Evolutionary conservation across 2,888 invertebrate species (phyloP), one percentile per base, ranked within the genome.

Genomic region (Pseudococcus jackbeardsleyi): DNA sequence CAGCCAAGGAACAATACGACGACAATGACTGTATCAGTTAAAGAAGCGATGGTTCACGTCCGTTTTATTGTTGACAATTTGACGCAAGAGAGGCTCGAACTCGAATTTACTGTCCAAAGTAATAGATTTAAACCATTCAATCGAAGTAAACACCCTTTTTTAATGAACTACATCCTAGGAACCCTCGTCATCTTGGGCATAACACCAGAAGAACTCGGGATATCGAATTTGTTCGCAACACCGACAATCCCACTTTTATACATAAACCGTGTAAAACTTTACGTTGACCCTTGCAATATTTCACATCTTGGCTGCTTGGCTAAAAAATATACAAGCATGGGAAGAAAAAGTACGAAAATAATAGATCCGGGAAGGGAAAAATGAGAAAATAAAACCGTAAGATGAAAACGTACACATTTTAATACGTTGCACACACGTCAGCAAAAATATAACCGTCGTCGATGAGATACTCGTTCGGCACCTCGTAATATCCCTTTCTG

Each of bases 401-500:
- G n/a, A n/a, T n/a, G 54, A 54, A 50, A 15, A 50, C 12, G 12
- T 15, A 15, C 9, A 50, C 50, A 48, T 9, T 54, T 54, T n/a
- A n/a, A 54, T 54, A 15, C 42, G n/a, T 54, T 6, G 54, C 15
- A 54, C 54, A 54, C 54, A 54, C 54, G 54, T 54, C 54, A 54
- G 54, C 54, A 54, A 54, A 54, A 54, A 50, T 50, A 50, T 15
- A 50, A 50, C 12, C 48, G 15, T 46, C n/a, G n/a, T n/a, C 54
- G n/a, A 54, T 54, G n/a, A 39, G 39, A 54, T 54, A 54, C 54
- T 54, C 17, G 54, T 15, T 17, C n/a, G 4, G n/a, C 17, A 54
- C n/a, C n/a, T n/a, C 54, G 54, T 54, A 54, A 64, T 64, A 64
- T 64, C 64, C 64, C 22, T 64, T 54, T 54, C 54, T 54, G 54